Percentiles rank a stretch among this genome's conserved stretches.
Conservation (phyloP, 2,113 vertebrate species). For the Eupsittula cactorum region DNA sequence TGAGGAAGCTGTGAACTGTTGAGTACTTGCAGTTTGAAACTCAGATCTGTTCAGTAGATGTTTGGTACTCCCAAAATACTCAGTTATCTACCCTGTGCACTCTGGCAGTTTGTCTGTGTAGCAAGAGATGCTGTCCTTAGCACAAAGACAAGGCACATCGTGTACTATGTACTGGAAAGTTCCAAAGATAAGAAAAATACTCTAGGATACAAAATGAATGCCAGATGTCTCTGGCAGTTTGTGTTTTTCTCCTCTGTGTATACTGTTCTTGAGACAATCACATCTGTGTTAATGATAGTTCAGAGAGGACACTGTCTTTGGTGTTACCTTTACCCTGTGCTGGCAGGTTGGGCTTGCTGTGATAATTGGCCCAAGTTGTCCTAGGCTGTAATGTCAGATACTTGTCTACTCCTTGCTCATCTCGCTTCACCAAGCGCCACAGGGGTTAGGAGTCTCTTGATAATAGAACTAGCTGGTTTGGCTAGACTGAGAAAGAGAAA, state of each 20-base stretch:
- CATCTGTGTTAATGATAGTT: background rate
- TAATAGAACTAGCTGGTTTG: background rate
- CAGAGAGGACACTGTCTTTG: background rate
- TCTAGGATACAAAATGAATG: background rate
- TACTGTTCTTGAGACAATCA: background rate
- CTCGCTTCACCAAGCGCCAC: background rate
- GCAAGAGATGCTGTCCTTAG: background rate
- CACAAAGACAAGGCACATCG: background rate
- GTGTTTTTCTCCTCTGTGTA: background rate
- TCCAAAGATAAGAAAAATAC: background rate
- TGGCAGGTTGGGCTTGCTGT: background rate
- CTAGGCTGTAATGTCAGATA: background rate
- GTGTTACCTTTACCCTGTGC: background rate
- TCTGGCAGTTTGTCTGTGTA: background rate
- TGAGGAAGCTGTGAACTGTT: background rate
- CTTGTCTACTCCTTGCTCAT: background rate
- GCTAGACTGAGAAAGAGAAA: background rate
- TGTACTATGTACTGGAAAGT: background rate
- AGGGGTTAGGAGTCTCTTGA: background rate
- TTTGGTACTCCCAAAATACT: background rate
- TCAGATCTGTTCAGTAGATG: background rate
- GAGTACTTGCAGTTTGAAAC: background rate
- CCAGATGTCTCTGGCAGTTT: background rate
- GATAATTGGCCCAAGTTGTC: background rate
- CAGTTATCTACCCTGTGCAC: background rate